Conservation (phyloP, 2,888 invertebrate species). For the Erebia palarica region DNA sequence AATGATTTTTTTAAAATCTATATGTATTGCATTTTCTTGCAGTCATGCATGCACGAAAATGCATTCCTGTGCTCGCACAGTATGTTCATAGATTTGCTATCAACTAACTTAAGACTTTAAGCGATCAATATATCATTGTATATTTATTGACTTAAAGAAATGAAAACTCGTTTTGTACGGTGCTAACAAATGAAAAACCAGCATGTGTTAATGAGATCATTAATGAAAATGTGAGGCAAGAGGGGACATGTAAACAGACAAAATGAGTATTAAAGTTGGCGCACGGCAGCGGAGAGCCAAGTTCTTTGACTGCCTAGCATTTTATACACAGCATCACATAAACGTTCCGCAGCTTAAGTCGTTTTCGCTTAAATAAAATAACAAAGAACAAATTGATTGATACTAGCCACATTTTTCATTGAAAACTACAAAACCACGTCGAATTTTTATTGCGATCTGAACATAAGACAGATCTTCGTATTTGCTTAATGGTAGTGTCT, state of each 20-base stretch:
- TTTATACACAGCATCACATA: constrained; percentile 46
- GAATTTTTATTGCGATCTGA: neutral
- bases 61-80: too few species aligned
- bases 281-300: constrained; percentile 32
- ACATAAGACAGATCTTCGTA: neutral
- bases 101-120: neutral
- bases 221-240: constrained; percentile 43
- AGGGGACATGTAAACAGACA: constrained; percentile 38
- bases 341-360: constrained; percentile 49
- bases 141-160: too few species aligned
- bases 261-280: constrained; percentile 42
- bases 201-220: constrained; percentile 51
- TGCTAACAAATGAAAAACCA: constrained; percentile 3
- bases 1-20: neutral
- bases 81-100: neutral
- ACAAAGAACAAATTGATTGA: constrained; percentile 24
- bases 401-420: constrained; percentile 27
- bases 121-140: too few species aligned
- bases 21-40: too few species aligned
- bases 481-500: neutral
- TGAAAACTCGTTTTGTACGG: neutral
- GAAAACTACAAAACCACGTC: neutral
- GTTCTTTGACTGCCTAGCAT: constrained; percentile 38
- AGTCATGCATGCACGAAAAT: too few species aligned
- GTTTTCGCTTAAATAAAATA: constrained; percentile 39